Evolutionary conservation across 2,113 vertebrate genomes (phyloP), one percentile per base, ranked within the genome.

Genomic region (Stegastes partitus): DNA sequence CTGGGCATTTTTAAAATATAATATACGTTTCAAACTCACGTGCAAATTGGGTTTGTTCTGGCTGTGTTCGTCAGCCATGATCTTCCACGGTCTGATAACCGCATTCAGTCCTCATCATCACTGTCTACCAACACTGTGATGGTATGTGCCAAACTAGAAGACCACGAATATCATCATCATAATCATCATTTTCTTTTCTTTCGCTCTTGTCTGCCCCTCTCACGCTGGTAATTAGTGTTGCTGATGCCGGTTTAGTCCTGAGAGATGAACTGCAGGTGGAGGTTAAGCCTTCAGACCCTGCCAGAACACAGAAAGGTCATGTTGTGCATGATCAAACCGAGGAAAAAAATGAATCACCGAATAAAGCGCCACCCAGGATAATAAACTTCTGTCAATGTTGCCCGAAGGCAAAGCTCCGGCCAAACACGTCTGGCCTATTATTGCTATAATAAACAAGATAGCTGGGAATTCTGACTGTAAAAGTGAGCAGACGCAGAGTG

Each of bases 271-370:
- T n/a, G 31, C 71, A 74, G 64, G 81, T 77, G 25, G 55, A 61
- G 50, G 53, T 77, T 67, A 56, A 69, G 19, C 63, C 50, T 49
- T 78, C 49, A 66, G 42, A 66, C 19, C 26, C 5, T 11, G 21
- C 57, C 34, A 6, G 23, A 69, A 50, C 62, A 76, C 7, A 0
- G 54, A 81, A 84, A 80, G 65, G 68, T 82, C 76, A 82, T 50
- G 51, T 66, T 66, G 21, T 77, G 66, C 55, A 54, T 76, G 42
- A 78, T 69, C 57, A 75, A 68, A 74, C 31, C 28, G 51, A 59
- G 69, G 10, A 51, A 34, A 54, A 18, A 44, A 16, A 21, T 21
- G 54, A 42, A 70, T 26, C 8, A 16, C n/a, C 14, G 57, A 28
- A 57, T 49, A 19, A 59, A 68, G 57, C 39, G 23, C 74, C 42